Evolutionary conservation across 2,888 invertebrate species (phyloP), one percentile per base, ranked within the genome.

Genomic region (Himalopsyche anomala): DNA sequence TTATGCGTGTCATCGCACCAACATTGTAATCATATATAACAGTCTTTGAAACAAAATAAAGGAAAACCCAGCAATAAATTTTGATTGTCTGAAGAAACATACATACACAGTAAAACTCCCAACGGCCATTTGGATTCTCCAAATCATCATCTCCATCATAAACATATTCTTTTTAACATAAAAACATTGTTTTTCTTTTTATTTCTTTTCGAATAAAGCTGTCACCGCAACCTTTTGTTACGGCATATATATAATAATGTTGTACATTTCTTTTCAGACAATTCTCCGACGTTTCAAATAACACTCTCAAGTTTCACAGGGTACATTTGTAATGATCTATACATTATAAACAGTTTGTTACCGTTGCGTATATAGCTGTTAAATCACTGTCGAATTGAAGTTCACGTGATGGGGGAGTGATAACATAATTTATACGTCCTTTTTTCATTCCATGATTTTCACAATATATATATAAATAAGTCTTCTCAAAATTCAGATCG

Each of bases 11-110:
- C 19, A 62, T 19, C n/a, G 6, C 62, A 62, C 62, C 19, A 19
- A 45, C 3, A 51, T 51, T 15, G 12, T 51, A 3, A 62, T 62
- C 28, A 62, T 62, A 19, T 2, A 28, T 28, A 62, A 62, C 62
- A 62, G 62, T 62, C 62, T 62, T 62, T 62, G 62, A 62, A 62
- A 62, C 62, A 62, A 62, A 62, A 62, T 62, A 62, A 62, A 62
- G 62, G 62, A 62, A 62, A 62, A 62, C 62, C 62, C 62, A 62
- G 62, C 62, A 62, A 62, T 62, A 62, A 62, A 62, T 62, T 62
- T 62, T 62, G 62, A 62, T 62, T 28, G 62, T 62, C 62, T 62
- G 62, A 19, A 62, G 62, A 62, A 62, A 62, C 28, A 62, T 62
- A 62, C 62, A 62, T 62, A 62, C 62, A 62, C 62, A 19, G 62